Base-by-base conservation (phyloP, 2,888 invertebrate species). In the Drosophila prostipennis region DNA sequence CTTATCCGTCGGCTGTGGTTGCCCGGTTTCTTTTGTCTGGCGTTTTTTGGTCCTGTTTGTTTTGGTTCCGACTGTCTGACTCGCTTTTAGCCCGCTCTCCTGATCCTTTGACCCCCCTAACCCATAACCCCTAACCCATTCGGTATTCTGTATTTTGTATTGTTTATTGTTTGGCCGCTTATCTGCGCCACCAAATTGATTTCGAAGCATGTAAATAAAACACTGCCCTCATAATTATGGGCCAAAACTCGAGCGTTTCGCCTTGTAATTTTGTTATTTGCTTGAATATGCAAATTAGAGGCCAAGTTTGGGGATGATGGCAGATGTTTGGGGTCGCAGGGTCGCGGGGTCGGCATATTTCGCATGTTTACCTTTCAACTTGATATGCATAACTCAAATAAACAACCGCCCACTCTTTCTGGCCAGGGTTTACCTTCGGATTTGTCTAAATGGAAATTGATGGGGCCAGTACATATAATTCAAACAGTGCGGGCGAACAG, bases 131-230 rank as follows among this genome's bases (percentile, higher is more conserved):
- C 8, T 26, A n/a, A 45, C n/a, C 45, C 26, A 26, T 36, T 14
- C 14, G 7, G 23, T 23, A 4, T 26, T 29, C 29, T 29, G 29
- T 26, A 2, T 29, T 29, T 6, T 29, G 29, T 29, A 63, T 64
- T 72, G 61, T 67, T 79, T 76, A 77, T 79, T 78, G 69, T 78
- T 63, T 64, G 78, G 67, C 53, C 81, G 72, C 75, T 79, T 71
- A 88, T 80, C 80, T 67, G 71, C 34, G 74, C 58, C 42, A 53
- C 49, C 58, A 86, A 81, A 86, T 81, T 81, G 89, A 87, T 87
- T 88, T 72, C 70, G 4, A 64, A 70, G 60, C 80, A 80, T 81
- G 75, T 74, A 65, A 72, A 72, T 72, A 57, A 57, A 69, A 42
- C 52, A 37, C 63, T 3, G 14, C 32, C 45, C 39, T 37, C 57